Evolutionary conservation across 2,113 vertebrate species (phyloP).

Genomic region (Oryzias javanicus): DNA sequence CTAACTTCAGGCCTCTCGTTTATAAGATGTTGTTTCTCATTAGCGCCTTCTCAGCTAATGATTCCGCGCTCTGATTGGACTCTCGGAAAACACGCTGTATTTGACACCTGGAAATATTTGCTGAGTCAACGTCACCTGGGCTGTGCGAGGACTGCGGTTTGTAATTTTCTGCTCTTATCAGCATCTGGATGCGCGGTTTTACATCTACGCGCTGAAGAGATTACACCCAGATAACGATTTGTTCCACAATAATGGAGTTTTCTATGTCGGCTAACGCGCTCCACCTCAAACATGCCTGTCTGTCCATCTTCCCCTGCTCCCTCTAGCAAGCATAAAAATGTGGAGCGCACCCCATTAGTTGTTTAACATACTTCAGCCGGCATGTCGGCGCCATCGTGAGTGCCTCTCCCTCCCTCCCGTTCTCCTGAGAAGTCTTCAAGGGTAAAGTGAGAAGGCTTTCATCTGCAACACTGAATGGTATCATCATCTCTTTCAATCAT

Average conservation of each 20-base stretch:
- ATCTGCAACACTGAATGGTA: not conserved
- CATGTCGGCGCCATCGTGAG: conserved; percentile 26
- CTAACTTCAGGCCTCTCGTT: conserved; percentile 11
- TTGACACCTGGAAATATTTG: too few species aligned
- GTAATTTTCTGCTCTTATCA: too few species aligned
- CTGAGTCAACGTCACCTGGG: too few species aligned
- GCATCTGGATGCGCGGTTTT: too few species aligned
- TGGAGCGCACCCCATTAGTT: conserved; percentile 18
- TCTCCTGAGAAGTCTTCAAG: conserved; percentile 36
- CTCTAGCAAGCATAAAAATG: conserved; percentile 17
- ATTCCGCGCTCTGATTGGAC: conserved; percentile 13
- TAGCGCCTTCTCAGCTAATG: conserved; percentile 26
- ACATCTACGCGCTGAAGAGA: too few species aligned
- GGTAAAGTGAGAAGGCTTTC: conserved; percentile 17
- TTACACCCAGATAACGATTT: too few species aligned
- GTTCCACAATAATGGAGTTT: too few species aligned
- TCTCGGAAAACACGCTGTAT: too few species aligned
- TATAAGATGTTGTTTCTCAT: conserved; percentile 25
- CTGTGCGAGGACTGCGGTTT: too few species aligned
- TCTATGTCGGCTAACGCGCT: not conserved
- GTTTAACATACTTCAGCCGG: conserved; percentile 34
- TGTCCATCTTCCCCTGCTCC: not conserved
- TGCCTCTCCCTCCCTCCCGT: conserved; percentile 33
- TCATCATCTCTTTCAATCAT: too few species aligned
- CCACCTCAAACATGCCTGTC: not conserved